Evolutionary conservation across 2,888 invertebrate genomes (phyloP).

Genomic region (Phortica magna): DNA sequence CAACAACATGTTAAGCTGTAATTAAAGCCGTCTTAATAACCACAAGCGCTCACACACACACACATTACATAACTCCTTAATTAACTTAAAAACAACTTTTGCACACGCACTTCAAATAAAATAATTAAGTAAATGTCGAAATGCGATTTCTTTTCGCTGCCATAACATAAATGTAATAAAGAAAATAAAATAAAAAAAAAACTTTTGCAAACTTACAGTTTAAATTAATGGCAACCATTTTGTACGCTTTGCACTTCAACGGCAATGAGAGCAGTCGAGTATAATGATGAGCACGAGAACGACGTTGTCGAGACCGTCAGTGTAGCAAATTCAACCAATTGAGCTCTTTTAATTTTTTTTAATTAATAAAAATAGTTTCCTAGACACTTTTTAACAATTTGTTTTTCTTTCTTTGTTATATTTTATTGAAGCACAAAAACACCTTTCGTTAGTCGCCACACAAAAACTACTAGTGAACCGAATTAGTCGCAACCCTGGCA

Average conservation of each 20-base stretch:
- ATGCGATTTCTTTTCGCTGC: background rate
- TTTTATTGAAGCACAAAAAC: background rate
- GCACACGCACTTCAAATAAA: background rate
- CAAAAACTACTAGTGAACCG: background rate
- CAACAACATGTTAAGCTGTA: too few species aligned
- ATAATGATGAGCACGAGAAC: background rate
- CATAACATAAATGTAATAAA: background rate
- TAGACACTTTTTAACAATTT: too few species aligned
- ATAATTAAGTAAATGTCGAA: conserved; percentile 12
- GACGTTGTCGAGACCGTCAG: background rate
- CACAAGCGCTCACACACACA: background rate
- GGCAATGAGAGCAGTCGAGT: too few species aligned
- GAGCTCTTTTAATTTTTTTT: conserved; percentile 24
- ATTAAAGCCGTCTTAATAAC: too few species aligned
- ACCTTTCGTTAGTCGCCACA: background rate
- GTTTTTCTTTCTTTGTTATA: background rate
- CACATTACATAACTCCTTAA: conserved; percentile 9
- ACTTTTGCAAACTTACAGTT: conserved; percentile 57
- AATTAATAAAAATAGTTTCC: conserved; percentile 26
- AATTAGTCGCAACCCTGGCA: background rate
- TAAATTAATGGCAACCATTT: conserved; percentile 64
- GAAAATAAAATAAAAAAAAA: background rate
- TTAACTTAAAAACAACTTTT: conserved; percentile 9
- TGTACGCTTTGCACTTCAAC: conserved; percentile 28
- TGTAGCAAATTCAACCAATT: background rate